These are phyloP conservation scores for human DNA, from an alignment of 2,113 vertebrate species.

Conservation along the genomic window DNA sequence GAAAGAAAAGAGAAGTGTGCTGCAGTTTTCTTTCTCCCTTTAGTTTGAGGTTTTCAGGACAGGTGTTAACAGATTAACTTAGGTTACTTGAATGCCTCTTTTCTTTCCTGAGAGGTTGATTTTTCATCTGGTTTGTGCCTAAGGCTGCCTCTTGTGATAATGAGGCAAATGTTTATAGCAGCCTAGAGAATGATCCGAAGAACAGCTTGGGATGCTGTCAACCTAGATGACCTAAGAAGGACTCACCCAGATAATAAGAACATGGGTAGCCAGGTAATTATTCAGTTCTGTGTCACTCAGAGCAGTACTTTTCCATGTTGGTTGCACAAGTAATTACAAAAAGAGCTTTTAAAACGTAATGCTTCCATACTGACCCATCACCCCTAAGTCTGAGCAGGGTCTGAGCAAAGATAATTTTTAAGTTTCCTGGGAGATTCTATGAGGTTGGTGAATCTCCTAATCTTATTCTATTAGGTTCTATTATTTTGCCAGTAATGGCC, in stretches of 20 bases:
- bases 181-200: neutral
- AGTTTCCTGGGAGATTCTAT: neutral
- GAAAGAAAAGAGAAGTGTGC: neutral
- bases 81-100: neutral
- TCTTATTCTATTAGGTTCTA: too few relatives aligned
- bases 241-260: slow-evolving; percentile 36
- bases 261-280: neutral
- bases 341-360: neutral
- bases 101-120: neutral
- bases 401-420: neutral
- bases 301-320: neutral
- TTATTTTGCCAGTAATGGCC: too few relatives aligned
- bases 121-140: neutral
- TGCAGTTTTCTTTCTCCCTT: neutral
- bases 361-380: neutral
- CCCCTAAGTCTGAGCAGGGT: neutral
- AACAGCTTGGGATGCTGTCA: neutral
- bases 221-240: neutral
- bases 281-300: neutral
- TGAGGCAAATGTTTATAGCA: neutral
- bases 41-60: neutral
- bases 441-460: too few relatives aligned
- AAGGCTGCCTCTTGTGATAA: neutral
- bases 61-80: neutral
- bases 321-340: neutral